A percentile compares a stretch with the other conserved stretches of the same genome.
These are phyloP conservation scores for Myotis daubentonii DNA, from an alignment of 2,797 vertebrate genomes.

Conservation along the genomic window DNA sequence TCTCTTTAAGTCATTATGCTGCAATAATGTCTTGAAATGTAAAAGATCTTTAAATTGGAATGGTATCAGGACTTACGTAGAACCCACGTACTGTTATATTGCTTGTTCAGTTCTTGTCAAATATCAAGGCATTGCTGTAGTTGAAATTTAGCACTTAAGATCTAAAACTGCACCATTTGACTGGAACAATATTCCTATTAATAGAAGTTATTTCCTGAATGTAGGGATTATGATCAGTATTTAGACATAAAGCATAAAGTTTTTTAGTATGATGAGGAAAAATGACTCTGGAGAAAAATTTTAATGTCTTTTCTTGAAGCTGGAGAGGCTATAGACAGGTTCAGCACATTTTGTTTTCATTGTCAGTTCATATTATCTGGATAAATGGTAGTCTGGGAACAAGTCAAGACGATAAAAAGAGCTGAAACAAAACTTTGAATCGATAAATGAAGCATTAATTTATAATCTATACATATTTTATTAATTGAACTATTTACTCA, in stretches of 20 bases:
- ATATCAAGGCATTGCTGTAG: constrained; percentile 51
- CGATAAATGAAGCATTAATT: constrained; percentile 39
- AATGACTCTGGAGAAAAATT: constrained; percentile 70
- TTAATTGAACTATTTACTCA: constrained; percentile 65
- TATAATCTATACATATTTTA: constrained; percentile 66
- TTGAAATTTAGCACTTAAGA: constrained; percentile 45
- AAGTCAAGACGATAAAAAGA: constrained; percentile 47
- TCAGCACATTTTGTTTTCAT: constrained; percentile 41
- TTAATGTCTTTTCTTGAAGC: constrained; percentile 79
- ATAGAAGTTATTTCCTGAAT: constrained; percentile 65
- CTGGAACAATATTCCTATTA: constrained; percentile 66
- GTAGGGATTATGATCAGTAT: background rate
- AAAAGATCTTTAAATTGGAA: constrained; percentile 40
- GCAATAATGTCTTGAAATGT: constrained; percentile 37
- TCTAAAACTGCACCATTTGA: constrained; percentile 73
- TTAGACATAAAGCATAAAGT: background rate
- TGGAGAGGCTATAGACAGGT: background rate
- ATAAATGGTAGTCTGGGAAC: constrained; percentile 43
- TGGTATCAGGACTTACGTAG: background rate
- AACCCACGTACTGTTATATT: constrained; percentile 39
- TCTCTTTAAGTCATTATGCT: constrained; percentile 46
- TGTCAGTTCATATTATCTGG: constrained; percentile 49
- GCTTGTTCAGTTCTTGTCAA: constrained; percentile 35
- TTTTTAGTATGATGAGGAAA: constrained; percentile 66
- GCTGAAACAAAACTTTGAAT: constrained; percentile 32